Percentiles rank a stretch among this genome's conserved stretches.
phyloP scores from a whole-genome alignment of 2,888 invertebrate genomes.

The Scrobipalpa costella region DNA sequence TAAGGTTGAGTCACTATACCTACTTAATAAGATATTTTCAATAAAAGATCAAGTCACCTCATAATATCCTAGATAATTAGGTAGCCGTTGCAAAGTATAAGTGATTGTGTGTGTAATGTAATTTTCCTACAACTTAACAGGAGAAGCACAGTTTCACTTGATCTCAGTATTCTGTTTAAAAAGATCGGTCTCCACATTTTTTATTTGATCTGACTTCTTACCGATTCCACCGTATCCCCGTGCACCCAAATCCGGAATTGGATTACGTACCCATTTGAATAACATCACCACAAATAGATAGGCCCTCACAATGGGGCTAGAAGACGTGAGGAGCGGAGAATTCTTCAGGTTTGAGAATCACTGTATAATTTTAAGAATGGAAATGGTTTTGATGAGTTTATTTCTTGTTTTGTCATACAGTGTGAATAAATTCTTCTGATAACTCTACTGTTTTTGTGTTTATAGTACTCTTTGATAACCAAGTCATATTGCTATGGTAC shows the following conservation, averaged over 20 bases:
- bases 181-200: background rate
- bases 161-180: background rate
- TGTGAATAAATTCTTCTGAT: no score
- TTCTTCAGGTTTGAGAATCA: background rate
- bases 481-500: no score
- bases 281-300: slow-evolving; percentile 38
- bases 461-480: no score
- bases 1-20: no score
- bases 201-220: background rate
- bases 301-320: slow-evolving; percentile 33
- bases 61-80: no score
- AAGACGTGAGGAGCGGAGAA: slow-evolving; percentile 6
- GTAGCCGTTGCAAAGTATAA: no score
- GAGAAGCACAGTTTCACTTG: background rate
- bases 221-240: slow-evolving; percentile 10
- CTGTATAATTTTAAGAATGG: slow-evolving; percentile 6
- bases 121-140: background rate
- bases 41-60: no score
- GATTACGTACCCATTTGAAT: slow-evolving; percentile 49
- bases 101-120: no score
- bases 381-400: background rate
- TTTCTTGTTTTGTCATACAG: background rate
- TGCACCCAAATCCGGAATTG: slow-evolving; percentile 37
- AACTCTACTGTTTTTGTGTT: no score
- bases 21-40: no score